Percentiles rank a stretch among this genome's conserved stretches.
phyloP scores from a whole-genome alignment of 1,140 invertebrate species.

The Portunus trituberculatus region DNA sequence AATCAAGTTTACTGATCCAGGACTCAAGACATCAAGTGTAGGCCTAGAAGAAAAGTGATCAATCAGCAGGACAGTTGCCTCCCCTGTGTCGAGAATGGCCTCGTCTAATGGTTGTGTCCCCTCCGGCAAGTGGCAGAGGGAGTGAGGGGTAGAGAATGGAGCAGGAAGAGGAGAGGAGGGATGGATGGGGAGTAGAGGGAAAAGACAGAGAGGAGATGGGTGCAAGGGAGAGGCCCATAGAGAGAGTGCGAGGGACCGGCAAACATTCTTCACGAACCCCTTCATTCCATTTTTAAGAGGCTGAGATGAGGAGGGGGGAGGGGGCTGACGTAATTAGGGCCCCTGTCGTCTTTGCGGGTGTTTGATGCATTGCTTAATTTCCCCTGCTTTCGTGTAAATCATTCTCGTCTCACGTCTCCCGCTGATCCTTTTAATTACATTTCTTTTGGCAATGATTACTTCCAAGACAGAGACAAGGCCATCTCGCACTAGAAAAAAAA shows the following conservation, averaged over 20 bases:
- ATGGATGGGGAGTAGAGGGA: not conserved
- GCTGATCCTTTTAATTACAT: constrained; percentile 65
- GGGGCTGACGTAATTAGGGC: constrained; percentile 64
- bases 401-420: constrained; percentile 47
- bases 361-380: constrained; percentile 70
- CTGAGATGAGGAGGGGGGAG: constrained; percentile 45
- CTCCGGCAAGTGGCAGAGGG: constrained; percentile 57
- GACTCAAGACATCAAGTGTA: constrained; percentile 55
- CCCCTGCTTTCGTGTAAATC: constrained; percentile 57
- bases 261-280: constrained; percentile 59
- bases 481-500: not conserved
- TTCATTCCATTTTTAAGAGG: not conserved
- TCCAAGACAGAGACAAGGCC: not conserved
- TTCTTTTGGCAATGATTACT: constrained; percentile 53
- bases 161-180: not conserved
- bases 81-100: constrained; percentile 60
- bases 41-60: constrained; percentile 65
- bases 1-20: not conserved
- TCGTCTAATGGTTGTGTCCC: constrained; percentile 65
- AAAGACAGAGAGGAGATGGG: not conserved
- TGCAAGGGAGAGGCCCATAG: not conserved
- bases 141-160: not conserved
- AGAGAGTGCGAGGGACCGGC: constrained; percentile 27
- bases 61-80: constrained; percentile 56
- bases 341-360: constrained; percentile 56